Evolutionary conservation across 2,113 vertebrate genomes (phyloP), one percentile per base, ranked within the genome.

Genomic region (Cygnus atratus): DNA sequence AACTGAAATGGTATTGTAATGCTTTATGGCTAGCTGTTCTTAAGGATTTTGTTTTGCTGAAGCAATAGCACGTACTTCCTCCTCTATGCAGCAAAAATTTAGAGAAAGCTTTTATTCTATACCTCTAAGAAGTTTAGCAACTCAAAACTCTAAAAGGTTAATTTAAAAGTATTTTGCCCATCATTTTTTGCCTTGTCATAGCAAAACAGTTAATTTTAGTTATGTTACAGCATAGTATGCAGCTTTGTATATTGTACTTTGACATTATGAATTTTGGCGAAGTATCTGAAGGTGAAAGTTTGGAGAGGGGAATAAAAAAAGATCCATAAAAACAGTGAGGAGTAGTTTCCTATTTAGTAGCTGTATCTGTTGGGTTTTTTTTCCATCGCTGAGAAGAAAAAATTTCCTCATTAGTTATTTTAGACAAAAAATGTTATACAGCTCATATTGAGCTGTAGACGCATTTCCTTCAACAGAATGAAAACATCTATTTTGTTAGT

Each of bases 1-100:
- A 81, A 87, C 75, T 67, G 71, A 79, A 97, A 48, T 57, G 87
- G 66, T 92, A 87, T 41, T 93, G 15, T 86, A 67, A 91, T 95
- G 91, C 62, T 91, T 50, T 94, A 79, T 78, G 77, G 25, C 43
- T 93, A 76, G 37, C 68, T 18, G 85, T 90, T 94, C 83, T 94
- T 68, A 31, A 0, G 6, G 54, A n/a, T 91, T 82, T 90, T 76
- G 31, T 75, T 91, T 96, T 76, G 74, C 76, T 87, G 50, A 39
- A 92, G 17, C 33, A 90, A 4, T 87, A 88, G 21, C 41, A 68
- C 26, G 39, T 76, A 39, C 39, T 96, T 94, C 58, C 14, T 66
- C 90, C 17, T 88, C 2, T 84, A 83, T 73, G 43, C 63, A 92
- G 67, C 26, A 78, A 75, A 81, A 83, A 93, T 54, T 54, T 81